phyloP scores from a whole-genome alignment of 2,888 invertebrate species.

The Acleris cristana region DNA sequence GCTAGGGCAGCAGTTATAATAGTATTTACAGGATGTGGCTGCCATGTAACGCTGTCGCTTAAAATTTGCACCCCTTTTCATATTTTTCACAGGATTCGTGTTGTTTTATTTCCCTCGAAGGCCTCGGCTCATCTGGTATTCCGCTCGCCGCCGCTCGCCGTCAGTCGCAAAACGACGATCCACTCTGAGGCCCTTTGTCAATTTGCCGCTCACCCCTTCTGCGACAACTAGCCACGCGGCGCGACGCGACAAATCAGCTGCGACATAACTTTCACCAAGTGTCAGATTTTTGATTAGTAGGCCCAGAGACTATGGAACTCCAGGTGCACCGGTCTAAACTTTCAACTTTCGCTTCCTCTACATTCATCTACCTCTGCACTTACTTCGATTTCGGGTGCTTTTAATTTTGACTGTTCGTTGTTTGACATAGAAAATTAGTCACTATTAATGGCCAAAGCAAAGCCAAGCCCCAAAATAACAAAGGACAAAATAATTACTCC shows the following conservation, averaged over 20 bases:
- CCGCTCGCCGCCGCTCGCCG: slow-evolving; percentile 45
- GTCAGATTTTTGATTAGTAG: neutral
- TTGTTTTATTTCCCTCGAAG: slow-evolving; percentile 47
- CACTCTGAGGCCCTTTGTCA: slow-evolving; percentile 51
- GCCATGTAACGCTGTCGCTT: slow-evolving; percentile 22
- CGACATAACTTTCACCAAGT: slow-evolving; percentile 7
- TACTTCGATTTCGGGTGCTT: no score
- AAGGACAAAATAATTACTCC: no score
- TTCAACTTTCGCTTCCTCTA: no score
- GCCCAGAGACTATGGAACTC: no score
- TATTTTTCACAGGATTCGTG: slow-evolving; percentile 46
- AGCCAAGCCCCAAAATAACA: no score
- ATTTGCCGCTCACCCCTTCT: slow-evolving; percentile 46
- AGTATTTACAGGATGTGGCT: no score
- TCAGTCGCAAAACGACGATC: slow-evolving; percentile 48
- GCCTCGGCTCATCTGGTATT: slow-evolving; percentile 53
- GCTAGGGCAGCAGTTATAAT: no score
- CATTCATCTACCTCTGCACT: no score
- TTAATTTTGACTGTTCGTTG: no score
- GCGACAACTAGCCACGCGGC: slow-evolving; percentile 21
- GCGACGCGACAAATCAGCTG: slow-evolving; percentile 23
- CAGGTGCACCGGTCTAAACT: no score
- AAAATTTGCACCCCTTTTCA: slow-evolving; percentile 37
- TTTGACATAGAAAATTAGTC: no score
- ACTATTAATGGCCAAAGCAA: no score